These are phyloP conservation scores for Ochropacha duplaris DNA, from an alignment of 2,888 invertebrate species.

Conservation along the genomic window DNA sequence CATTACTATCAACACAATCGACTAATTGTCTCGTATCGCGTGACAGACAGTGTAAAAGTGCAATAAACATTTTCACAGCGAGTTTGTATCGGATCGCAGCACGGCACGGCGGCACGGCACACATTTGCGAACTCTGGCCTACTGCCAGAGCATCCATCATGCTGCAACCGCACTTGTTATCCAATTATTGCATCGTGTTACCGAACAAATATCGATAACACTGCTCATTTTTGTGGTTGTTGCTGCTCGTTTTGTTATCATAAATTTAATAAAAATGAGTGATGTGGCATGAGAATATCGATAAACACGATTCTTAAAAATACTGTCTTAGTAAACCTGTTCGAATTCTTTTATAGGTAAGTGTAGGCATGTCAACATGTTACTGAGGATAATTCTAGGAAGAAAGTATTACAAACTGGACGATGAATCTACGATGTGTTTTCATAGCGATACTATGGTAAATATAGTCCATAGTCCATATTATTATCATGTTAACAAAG, in stretches of 20 bases:
- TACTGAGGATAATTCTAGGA: no score
- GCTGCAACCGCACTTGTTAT: conserved; percentile 26
- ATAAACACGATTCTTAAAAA: no score
- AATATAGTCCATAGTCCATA: no score
- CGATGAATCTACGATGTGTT: no score
- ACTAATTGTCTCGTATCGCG: conserved; percentile 12
- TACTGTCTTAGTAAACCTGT: no score
- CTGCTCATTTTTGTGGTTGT: background rate
- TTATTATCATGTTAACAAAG: no score
- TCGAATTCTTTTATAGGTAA: no score
- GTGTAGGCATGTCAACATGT: no score
- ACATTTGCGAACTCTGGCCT: conserved; percentile 24
- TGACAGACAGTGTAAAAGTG: conserved; percentile 4
- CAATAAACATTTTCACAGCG: conserved; percentile 13
- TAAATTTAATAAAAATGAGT: background rate
- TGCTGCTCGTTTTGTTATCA: background rate
- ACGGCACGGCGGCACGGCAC: conserved; percentile 14
- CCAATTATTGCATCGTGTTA: conserved; percentile 30
- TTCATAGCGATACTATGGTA: no score
- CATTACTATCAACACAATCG: background rate
- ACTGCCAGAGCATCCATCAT: conserved; percentile 42
- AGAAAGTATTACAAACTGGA: no score
- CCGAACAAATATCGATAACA: background rate
- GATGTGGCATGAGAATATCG: no score
- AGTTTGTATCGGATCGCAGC: conserved; percentile 10